Conservation (phyloP, 2,888 invertebrate genomes). For the Cheilosia variabilis region DNA sequence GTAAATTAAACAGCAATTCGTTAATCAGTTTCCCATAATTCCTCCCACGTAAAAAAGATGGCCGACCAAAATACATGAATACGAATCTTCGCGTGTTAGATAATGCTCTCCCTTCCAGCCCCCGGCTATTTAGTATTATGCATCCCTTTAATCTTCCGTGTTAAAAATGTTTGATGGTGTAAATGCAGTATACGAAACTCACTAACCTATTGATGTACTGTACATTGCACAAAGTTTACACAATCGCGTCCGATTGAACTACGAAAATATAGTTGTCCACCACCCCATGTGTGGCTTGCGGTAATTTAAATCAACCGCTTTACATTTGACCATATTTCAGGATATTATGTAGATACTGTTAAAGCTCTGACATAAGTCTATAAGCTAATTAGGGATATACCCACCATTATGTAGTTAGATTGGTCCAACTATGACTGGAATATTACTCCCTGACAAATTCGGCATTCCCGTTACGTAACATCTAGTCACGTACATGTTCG, state of each 20-base stretch:
- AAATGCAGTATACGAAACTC: too few species aligned
- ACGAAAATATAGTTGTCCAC: background rate
- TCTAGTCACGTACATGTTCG: background rate
- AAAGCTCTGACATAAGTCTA: conserved; percentile 34
- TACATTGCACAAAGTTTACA: background rate
- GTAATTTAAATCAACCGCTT: conserved; percentile 55
- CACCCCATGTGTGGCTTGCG: background rate
- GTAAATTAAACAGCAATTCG: too few species aligned
- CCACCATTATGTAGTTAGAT: conserved; percentile 38
- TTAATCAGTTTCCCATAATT: too few species aligned
- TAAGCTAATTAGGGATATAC: conserved; percentile 49
- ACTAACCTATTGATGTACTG: background rate
- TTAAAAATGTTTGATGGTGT: too few species aligned
- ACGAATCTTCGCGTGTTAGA: too few species aligned
- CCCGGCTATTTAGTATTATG: too few species aligned
- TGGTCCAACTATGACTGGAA: conserved; percentile 34
- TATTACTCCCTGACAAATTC: conserved; percentile 15
- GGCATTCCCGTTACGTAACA: background rate
- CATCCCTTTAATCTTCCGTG: too few species aligned
- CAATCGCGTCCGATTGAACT: background rate
- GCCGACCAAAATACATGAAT: too few species aligned
- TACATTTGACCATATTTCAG: conserved; percentile 51
- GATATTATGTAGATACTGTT: background rate
- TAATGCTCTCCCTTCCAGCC: too few species aligned
- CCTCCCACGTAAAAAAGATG: too few species aligned